Base-by-base conservation (phyloP, 2,888 invertebrate genomes). In the Eugnorisma glareosa region DNA sequence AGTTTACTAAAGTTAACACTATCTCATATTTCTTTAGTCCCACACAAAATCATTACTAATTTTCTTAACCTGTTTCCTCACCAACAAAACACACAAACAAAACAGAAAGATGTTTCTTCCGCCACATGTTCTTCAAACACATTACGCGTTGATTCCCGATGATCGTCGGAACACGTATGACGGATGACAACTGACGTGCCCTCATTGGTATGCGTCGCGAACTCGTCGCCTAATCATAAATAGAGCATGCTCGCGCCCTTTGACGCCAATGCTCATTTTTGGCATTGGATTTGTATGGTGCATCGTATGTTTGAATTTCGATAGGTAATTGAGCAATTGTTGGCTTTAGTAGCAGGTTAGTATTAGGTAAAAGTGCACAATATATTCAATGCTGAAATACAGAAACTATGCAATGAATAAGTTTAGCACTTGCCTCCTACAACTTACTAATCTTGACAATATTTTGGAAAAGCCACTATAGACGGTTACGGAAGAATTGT, bases 131-230 rank as follows among this genome's bases (percentile, higher is more conserved):
- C 67, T 77, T 77, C 79, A 87, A 89, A 88, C 85, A 88, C 80
- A 88, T 86, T 88, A 87, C 86, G 75, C 75, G 85, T 89, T 82
- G 85, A 90, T 84, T 88, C 82, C 81, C 88, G 84, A 89, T 89
- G 89, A 89, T 86, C 86, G 83, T 85, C 88, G 90, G 87, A 86
- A 88, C 89, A 87, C 86, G 81, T 89, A 88, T 91, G 92, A 92
- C 88, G 90, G 89, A 91, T 90, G 91, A 91, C 88, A 91, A 90
- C 90, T 89, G 90, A 92, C 92, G 90, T 89, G 90, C 80, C 73
- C 88, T 92, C 92, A 94, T 94, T 93, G 90, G 91, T 93, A 94
- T 94, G 92, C 94, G 86, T 73, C 85, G 82, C 86, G 81, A 89
- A 86, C 84, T 79, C 89, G 74, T 86, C 82, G 85, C 91, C 92